phyloP scores from a whole-genome alignment of 1,140 invertebrate genomes.

The Rhopalosiphum maidis region DNA sequence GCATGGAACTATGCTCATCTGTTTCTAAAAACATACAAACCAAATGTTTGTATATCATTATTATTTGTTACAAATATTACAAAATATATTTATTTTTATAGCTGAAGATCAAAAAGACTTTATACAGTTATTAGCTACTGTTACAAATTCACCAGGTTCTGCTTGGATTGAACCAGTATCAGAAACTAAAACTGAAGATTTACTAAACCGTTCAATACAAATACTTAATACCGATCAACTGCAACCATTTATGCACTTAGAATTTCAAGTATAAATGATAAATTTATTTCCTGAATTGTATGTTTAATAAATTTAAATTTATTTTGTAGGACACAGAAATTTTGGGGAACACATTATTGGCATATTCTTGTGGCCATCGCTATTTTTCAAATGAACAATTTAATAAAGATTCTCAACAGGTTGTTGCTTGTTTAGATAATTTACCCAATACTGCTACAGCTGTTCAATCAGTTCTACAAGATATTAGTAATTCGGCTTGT shows the following conservation, averaged over 20 bases:
- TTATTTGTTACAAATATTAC: background rate
- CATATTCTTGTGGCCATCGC: conserved; percentile 55
- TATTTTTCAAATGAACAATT: conserved; percentile 39
- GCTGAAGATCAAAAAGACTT: conserved; percentile 49
- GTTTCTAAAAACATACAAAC: conserved; percentile 34
- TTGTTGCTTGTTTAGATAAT: conserved; percentile 14
- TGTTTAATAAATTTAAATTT: background rate
- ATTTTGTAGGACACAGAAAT: conserved; percentile 30
- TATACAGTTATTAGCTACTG: conserved; percentile 22
- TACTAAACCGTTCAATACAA: conserved; percentile 34
- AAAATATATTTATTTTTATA: conserved; percentile 23
- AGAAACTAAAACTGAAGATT: conserved; percentile 37
- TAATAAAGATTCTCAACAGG: conserved; percentile 36
- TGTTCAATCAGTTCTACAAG: conserved; percentile 19
- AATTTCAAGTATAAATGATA: conserved; percentile 42
- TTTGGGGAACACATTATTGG: conserved; percentile 25
- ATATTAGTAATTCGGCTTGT: conserved; percentile 39
- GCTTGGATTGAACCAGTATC: conserved; percentile 38
- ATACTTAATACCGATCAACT: background rate
- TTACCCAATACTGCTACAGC: conserved; percentile 25
- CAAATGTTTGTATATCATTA: conserved; percentile 13
- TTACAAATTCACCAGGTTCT: conserved; percentile 53
- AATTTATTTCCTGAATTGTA: background rate
- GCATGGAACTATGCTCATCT: conserved; percentile 33
- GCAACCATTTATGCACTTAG: conserved; percentile 45